These are phyloP conservation scores for Cygnus atratus DNA, from an alignment of 2,113 vertebrate species.

Conservation along the genomic window DNA sequence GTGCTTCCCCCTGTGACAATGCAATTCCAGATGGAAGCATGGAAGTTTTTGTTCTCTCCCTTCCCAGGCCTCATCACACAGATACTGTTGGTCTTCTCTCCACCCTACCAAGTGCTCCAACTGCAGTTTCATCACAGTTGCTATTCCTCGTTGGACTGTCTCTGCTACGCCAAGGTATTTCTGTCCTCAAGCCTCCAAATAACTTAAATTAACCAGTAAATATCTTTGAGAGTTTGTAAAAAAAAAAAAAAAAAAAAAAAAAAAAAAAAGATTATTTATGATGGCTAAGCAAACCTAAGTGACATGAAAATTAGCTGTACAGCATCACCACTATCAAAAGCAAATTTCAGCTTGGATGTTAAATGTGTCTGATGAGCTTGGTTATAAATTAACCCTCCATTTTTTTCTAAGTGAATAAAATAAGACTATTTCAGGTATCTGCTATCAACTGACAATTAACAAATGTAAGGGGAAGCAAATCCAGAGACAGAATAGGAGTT, in stretches of 20 bases:
- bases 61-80: no score
- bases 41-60: background rate
- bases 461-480: constrained; percentile 38
- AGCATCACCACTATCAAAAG: constrained; percentile 54
- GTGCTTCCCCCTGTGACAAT: background rate
- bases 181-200: background rate
- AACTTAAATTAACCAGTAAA: constrained; percentile 37
- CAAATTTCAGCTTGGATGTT: constrained; percentile 53
- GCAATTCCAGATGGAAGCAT: background rate
- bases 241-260: constrained; percentile 74
- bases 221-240: constrained; percentile 53
- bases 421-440: constrained; percentile 13
- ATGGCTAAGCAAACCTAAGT: constrained; percentile 39
- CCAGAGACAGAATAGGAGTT: constrained; percentile 37
- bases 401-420: constrained; percentile 1
- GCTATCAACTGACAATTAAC: constrained; percentile 34
- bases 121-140: background rate
- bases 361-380: constrained; percentile 44
- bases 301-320: constrained; percentile 57
- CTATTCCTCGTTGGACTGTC: background rate
- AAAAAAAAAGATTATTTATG: constrained; percentile 68
- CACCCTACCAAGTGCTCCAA: background rate
- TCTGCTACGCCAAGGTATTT: background rate
- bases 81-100: background rate
- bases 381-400: no score